Evolutionary conservation across 35 echinoderm and acorn worm species (phyloP).

Genomic region (Ophiothrix spiculata): DNA sequence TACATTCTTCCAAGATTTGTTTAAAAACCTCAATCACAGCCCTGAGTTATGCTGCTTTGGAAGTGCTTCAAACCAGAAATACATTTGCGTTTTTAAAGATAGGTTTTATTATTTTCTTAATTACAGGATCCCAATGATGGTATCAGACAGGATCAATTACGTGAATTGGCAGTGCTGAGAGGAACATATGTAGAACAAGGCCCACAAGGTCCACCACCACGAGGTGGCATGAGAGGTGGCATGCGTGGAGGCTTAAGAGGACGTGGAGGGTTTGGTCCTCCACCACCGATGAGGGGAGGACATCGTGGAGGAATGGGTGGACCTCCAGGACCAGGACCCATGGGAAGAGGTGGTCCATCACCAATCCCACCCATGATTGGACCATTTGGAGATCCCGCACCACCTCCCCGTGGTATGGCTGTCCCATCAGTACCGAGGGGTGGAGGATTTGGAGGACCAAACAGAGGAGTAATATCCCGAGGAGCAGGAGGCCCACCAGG

Average conservation of each 20-base stretch:
- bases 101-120: too few relatives aligned
- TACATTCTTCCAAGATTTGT: too few relatives aligned
- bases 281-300: conserved; percentile 2
- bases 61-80: too few relatives aligned
- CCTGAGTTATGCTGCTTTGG: too few relatives aligned
- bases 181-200: conserved; percentile 35
- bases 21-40: too few relatives aligned
- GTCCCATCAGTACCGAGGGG: neutral
- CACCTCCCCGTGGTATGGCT: neutral
- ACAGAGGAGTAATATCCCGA: neutral
- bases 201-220: conserved; percentile 1
- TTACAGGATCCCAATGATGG: conserved; percentile 64
- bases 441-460: conserved; percentile 1
- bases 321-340: neutral
- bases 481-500: neutral
- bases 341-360: too few relatives aligned
- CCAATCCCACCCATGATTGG: too few relatives aligned
- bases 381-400: neutral
- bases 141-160: conserved; percentile 44
- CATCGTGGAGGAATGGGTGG: too few relatives aligned
- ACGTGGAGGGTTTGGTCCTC: conserved; percentile 3
- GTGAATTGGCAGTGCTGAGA: conserved; percentile 49
- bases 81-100: too few relatives aligned
- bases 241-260: conserved; percentile 19
- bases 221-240: conserved; percentile 24